Evolutionary conservation across 2,797 vertebrate genomes (phyloP).

Genomic region (Chaenodraco wilsoni): DNA sequence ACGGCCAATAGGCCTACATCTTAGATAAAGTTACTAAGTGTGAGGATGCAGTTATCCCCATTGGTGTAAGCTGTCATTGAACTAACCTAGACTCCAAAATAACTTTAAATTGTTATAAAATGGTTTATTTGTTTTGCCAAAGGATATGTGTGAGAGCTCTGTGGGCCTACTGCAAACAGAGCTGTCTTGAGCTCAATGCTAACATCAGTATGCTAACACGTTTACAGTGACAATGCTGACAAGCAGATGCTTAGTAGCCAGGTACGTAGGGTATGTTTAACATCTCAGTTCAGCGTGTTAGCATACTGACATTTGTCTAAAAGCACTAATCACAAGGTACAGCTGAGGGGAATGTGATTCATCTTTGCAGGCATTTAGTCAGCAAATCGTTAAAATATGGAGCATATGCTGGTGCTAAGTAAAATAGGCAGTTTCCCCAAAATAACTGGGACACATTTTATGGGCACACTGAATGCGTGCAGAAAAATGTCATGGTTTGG

Average conservation of each 20-base stretch:
- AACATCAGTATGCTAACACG: neutral
- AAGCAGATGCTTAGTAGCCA: neutral
- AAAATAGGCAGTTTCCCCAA: neutral
- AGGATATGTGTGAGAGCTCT: neutral
- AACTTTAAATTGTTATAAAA: too few relatives aligned
- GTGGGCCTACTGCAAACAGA: neutral
- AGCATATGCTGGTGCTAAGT: neutral
- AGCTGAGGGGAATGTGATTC: neutral
- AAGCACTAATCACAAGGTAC: neutral
- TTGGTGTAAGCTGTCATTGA: neutral
- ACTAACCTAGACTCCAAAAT: neutral
- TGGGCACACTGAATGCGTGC: neutral
- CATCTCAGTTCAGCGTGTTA: neutral
- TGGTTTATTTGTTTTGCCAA: neutral
- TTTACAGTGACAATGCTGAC: neutral
- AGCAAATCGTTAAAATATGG: neutral
- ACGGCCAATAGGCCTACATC: neutral
- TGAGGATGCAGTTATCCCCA: neutral
- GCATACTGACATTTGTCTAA: neutral
- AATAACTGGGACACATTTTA: neutral
- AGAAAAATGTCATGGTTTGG: neutral
- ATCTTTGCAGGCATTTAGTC: neutral
- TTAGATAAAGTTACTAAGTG: constrained; percentile 2
- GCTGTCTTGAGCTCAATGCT: too few relatives aligned
- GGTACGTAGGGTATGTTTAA: neutral